Conservation (phyloP, 2,888 invertebrate species). For the Trichopoda pennipes region DNA sequence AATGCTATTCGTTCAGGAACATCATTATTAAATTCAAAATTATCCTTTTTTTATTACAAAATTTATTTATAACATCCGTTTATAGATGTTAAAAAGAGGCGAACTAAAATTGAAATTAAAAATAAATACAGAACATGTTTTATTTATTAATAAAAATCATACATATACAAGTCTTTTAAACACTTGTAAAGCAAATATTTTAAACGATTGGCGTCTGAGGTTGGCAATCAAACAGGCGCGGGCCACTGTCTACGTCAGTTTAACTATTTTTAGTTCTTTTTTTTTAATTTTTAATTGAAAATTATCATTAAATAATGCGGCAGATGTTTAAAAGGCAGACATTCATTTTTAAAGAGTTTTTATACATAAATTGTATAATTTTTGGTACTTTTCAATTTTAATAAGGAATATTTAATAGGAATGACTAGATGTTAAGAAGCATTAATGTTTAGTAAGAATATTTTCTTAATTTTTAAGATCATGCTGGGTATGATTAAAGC, state of each 20-base stretch:
- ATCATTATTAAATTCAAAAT: constrained; percentile 35
- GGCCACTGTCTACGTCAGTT: constrained; percentile 53
- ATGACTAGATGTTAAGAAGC: too few species aligned
- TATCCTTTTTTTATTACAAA: constrained; percentile 33
- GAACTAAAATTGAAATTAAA: constrained; percentile 24
- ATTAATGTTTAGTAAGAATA: too few species aligned
- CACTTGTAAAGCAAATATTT: constrained; percentile 18
- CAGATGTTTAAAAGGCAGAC: neutral
- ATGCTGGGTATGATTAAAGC: too few species aligned
- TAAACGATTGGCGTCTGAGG: constrained; percentile 41
- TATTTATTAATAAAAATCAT: constrained; percentile 35
- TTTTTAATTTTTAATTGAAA: neutral
- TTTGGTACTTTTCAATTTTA: too few species aligned
- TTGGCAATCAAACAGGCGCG: constrained; percentile 45
- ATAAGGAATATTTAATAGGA: too few species aligned
- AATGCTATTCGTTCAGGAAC: constrained; percentile 16
- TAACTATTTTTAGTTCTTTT: constrained; percentile 37
- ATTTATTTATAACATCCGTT: constrained; percentile 47
- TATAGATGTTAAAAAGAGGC: constrained; percentile 18
- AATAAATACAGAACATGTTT: constrained; percentile 24
- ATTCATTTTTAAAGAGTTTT: too few species aligned
- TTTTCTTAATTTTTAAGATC: too few species aligned
- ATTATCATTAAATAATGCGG: constrained; percentile 10
- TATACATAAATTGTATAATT: too few species aligned
- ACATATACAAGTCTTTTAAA: neutral